Evolutionary conservation across 2,888 invertebrate genomes (phyloP), one percentile per base, ranked within the genome.

Genomic region (Tachina grossa): DNA sequence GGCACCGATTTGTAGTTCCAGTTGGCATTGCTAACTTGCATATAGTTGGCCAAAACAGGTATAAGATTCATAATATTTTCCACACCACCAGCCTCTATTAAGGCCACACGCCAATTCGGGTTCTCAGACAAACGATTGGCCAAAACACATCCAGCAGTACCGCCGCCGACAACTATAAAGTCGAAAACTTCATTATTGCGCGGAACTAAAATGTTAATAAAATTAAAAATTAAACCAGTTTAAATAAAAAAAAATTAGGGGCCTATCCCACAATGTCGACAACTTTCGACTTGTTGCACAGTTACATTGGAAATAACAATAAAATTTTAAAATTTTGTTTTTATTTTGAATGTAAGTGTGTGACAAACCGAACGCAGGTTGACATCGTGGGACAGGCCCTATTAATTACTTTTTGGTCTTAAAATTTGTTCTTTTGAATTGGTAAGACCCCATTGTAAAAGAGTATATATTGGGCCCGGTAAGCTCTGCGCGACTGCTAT

Each of bases 121-220:
- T 89, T 88, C 78, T 91, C 91, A 1, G 89, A 87, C 49, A 91
- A 86, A n/a, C 91, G 88, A 85, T 89, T 89, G 8, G 91, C 91
- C 9, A 91, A 61, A 13, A 89, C 89, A 75, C 88, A 88, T 10
- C 96, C 96, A 91, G 97, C 97, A 2, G 97, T 97, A 53, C 97
- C 97, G 1, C 95, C 95, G 6, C 97, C 97, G 6, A 97, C 94
- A 45, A 96, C 93, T 85, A 97, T 96, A 89, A 97, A 97, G 91
- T 97, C 96, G 89, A 96, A 97, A 19, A 94, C 94, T 0, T 94
- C 94, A 82, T 89, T 93, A 76, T 92, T 91, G 22, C 49, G 55
- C 0, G 85, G 85, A 16, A 61, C 84, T 84, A 55, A 69, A 55
- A 43, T 43, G 14, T 51, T 16, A 63, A 85, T 11, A 11, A 22